These are phyloP conservation scores for Nasonia giraulti DNA, from an alignment of 1,140 invertebrate species.

Conservation along the genomic window DNA sequence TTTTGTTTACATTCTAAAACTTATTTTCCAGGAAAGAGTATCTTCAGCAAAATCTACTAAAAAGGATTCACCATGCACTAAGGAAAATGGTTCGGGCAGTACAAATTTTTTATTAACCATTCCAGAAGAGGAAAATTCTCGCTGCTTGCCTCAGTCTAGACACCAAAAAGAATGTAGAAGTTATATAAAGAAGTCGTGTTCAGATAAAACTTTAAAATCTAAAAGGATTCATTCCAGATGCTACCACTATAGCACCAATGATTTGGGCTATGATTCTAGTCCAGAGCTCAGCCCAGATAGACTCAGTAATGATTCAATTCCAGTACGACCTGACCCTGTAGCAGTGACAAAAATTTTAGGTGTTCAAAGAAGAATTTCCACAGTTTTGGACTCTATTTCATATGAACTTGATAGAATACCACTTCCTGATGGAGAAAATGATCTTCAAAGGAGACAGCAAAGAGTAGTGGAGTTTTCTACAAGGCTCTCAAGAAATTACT, in stretches of 20 bases:
- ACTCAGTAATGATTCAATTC: constrained; percentile 43
- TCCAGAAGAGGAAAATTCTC: constrained; percentile 53
- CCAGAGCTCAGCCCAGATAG: constrained; percentile 58
- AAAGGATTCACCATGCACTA: constrained; percentile 37
- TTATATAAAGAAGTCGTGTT: constrained; percentile 56
- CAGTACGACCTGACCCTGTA: constrained; percentile 60
- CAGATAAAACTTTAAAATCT: constrained; percentile 57
- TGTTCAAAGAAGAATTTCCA: constrained; percentile 66
- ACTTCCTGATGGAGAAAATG: constrained; percentile 69
- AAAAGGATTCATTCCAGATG: constrained; percentile 56
- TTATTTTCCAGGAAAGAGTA: constrained; percentile 37
- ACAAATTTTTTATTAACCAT: constrained; percentile 59
- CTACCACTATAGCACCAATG: constrained; percentile 51
- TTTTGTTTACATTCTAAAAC: not conserved
- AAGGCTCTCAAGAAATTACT: constrained; percentile 71
- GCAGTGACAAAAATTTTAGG: constrained; percentile 63
- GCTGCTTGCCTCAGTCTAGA: constrained; percentile 46
- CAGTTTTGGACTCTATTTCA: constrained; percentile 67
- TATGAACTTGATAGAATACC: constrained; percentile 67
- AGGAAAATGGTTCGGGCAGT: constrained; percentile 48
- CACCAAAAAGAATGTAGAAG: constrained; percentile 45
- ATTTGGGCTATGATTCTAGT: constrained; percentile 61
- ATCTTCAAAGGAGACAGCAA: constrained; percentile 66
- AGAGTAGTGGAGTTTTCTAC: constrained; percentile 67
- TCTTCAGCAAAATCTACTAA: not conserved